These are phyloP conservation scores for Solea solea DNA, from an alignment of 2,113 vertebrate genomes.

Conservation along the genomic window DNA sequence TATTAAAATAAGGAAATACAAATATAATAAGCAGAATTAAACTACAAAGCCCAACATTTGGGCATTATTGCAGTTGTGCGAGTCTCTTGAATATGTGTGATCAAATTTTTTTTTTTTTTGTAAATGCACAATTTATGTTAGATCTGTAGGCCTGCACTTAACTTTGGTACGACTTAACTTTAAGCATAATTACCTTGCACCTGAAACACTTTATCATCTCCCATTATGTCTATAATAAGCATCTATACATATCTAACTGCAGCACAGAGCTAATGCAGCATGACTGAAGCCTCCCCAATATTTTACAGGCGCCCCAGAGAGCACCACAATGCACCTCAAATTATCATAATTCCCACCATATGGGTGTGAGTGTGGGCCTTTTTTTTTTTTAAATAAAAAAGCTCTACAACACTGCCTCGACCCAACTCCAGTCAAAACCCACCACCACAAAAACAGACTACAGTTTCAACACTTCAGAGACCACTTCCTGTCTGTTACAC, in stretches of 20 bases:
- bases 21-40: no score
- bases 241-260: conserved; percentile 36
- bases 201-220: conserved; percentile 37
- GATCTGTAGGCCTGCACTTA: no score
- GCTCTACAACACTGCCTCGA: conserved; percentile 43
- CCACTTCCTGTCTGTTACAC: conserved; percentile 75
- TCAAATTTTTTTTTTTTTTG: conserved; percentile 2
- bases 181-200: conserved; percentile 26
- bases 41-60: no score
- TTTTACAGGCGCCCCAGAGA: conserved; percentile 54
- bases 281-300: conserved; percentile 34
- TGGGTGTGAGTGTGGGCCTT: conserved; percentile 60
- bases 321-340: conserved; percentile 67
- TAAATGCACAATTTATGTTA: no score
- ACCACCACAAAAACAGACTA: conserved; percentile 63
- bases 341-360: conserved; percentile 77
- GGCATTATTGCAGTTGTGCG: neutral
- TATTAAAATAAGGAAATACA: no score
- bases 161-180: no score
- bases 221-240: conserved; percentile 41
- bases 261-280: conserved; percentile 19
- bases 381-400: conserved; percentile 13
- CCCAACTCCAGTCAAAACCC: conserved; percentile 49
- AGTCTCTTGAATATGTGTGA: conserved; percentile 9
- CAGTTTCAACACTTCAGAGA: conserved; percentile 51